Evolutionary conservation across 2,113 vertebrate species (phyloP), one percentile per base, ranked within the genome.

Genomic region (Myiopsitta monachus): DNA sequence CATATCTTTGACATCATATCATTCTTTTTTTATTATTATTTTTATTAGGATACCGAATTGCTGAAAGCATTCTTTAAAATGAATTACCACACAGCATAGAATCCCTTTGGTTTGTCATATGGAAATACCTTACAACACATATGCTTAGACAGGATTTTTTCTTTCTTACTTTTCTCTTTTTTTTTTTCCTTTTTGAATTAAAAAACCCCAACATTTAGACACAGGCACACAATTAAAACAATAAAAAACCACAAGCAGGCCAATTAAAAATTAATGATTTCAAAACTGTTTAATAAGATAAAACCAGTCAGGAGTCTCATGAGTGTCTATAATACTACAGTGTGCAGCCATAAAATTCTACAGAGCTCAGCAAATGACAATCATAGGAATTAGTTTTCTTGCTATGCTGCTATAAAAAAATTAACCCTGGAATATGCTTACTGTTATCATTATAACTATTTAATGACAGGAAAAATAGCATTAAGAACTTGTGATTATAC

Each of bases 191-290:
- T 76, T 93, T 90, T 95, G 96, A 97, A 91, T 94, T 94, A 94
- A 92, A 89, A 94, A 81, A 9, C 27, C 5, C 4, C 33, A 81
- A 66, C 31, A n/a, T 96, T 97, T 97, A 96, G 62, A 64, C 41
- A 74, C 43, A 93, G 83, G 88, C 81, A 90, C 63, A 91, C 83
- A 97, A 98, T 97, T 98, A 98, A 98, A 98, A 97, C 97, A 18
- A 98, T 98, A 97, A 98, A 98, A 96, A 95, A 86, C 69, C 97
- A 88, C 80, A 96, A 95, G 95, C 84, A 27, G 90, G 79, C 83
- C 96, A 97, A 98, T 98, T 98, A 98, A 98, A 98, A 98, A 98
- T 98, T 98, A 98, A 98, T 98, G 97, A 97, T 97, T 98, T 98
- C 97, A 98, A 98, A 98, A 98, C 98, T 98, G 97, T 98, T 98